Evolutionary conservation across 2,888 invertebrate genomes (phyloP), one percentile per base, ranked within the genome.

Genomic region (Panopea generosa): DNA sequence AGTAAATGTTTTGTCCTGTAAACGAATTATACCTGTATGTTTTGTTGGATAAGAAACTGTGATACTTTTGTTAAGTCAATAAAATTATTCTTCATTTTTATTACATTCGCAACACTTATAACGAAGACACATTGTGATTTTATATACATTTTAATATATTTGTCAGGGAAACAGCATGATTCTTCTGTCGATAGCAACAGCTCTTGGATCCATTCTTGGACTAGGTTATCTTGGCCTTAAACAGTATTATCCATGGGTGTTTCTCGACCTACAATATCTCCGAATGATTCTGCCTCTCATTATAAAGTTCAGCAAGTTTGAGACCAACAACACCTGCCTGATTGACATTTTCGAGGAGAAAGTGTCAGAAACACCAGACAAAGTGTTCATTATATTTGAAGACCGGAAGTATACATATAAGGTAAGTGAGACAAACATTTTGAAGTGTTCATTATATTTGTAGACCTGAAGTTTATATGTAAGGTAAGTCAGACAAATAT

Each of bases 261-360:
- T 68, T 26, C 18, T 43, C 6, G 74, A 74, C 27, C 29, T 74
- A 6, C 24, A 59, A 20, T 74, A 69, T 24, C 11, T 74, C 0
- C 16, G 2, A 18, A 60, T 29, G 29, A n/a, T 74, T 2, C 2
- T 74, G 1, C 62, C 57, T 22, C 7, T 18, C 18, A 3, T 55
- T 1, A 14, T 7, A 9, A 50, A 18, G 14, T 61, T n/a, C 29
- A 18, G 20, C 1, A 50, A 45, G 9, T n/a, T 33, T 20, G 26
- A 33, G 11, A 49, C 29, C n/a, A 53, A 61, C 18, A 38, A 57
- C 4, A 66, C 50, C 9, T 70, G 77, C 11, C 26, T 83, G 9
- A 76, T 87, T 26, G 86, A 89, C 67, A 57, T 77, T 6, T 87
- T 90, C 70, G 88, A 90, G 65, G 65, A 74, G n/a, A 65, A 79